Conservation (phyloP, 2,113 vertebrate genomes). For the Peromyscus polionotus region DNA sequence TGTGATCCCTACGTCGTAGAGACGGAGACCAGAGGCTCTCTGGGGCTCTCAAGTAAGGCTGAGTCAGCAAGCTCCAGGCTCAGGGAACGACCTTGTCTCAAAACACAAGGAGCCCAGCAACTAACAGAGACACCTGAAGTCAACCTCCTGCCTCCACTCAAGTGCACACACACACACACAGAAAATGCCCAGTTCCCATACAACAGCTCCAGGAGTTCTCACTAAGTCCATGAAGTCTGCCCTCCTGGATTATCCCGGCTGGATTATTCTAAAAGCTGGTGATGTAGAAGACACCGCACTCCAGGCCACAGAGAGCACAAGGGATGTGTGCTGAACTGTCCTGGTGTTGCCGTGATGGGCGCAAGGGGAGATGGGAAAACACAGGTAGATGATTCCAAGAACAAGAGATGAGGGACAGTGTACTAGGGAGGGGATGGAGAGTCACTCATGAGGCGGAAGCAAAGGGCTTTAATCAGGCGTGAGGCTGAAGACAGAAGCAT, state of each 20-base stretch:
- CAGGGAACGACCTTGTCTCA: not conserved
- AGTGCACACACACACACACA: no score
- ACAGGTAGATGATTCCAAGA: accelerated
- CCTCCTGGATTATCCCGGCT: not conserved
- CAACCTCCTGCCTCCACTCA: not conserved
- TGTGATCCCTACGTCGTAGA: not conserved
- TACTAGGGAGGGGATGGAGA: not conserved
- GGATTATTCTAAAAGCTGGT: not conserved
- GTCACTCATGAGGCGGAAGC: not conserved
- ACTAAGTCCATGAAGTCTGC: not conserved
- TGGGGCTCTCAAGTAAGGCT: not conserved
- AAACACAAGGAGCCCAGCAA: not conserved
- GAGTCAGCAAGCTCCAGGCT: not conserved
- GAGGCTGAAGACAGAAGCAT: not conserved
- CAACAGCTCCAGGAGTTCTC: not conserved
- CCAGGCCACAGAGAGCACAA: not conserved
- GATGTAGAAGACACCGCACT: not conserved
- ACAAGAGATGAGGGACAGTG: no score
- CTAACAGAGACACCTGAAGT: not conserved
- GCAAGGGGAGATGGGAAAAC: accelerated
- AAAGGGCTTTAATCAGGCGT: accelerated
- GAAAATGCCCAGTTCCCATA: not conserved
- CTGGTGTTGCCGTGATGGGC: accelerated
- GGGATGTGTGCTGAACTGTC: not conserved
- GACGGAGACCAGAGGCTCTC: not conserved